These are phyloP conservation scores for Helicoverpa assulta DNA, from an alignment of 2,888 invertebrate genomes.

Conservation along the genomic window DNA sequence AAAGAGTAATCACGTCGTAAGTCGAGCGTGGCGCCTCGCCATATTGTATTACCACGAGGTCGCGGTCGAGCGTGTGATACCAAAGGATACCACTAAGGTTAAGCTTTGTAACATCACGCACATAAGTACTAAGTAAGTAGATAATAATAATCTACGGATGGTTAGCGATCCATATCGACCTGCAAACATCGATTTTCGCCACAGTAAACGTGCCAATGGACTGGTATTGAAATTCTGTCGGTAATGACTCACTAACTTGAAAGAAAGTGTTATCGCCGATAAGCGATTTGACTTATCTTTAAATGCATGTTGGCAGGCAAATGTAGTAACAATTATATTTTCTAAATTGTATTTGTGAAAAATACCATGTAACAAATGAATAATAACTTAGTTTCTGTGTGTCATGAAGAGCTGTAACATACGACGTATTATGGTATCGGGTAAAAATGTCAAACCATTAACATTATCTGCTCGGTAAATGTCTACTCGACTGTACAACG, in stretches of 20 bases:
- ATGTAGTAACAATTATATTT: not conserved
- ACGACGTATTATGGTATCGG: constrained; percentile 21
- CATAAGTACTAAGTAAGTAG: constrained; percentile 64
- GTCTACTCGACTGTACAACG: constrained; percentile 74
- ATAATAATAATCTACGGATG: constrained; percentile 33
- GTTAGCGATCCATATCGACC: constrained; percentile 1
- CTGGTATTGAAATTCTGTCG: constrained; percentile 38
- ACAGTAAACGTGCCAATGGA: constrained; percentile 53
- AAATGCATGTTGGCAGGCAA: constrained; percentile 23
- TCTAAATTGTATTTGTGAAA: not conserved
- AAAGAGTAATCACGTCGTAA: constrained; percentile 78
- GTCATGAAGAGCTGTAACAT: constrained; percentile 5
- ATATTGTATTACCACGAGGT: constrained; percentile 87
- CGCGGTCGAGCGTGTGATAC: constrained; percentile 81
- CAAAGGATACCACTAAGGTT: constrained; percentile 84
- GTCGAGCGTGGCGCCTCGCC: constrained; percentile 82
- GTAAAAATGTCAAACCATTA: constrained; percentile 32
- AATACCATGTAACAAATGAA: not conserved
- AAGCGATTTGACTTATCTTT: constrained; percentile 44
- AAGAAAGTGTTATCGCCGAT: constrained; percentile 49
- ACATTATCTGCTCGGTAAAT: constrained; percentile 48
- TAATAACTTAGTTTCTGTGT: not conserved
- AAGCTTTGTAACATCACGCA: constrained; percentile 79
- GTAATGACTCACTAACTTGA: constrained; percentile 46
- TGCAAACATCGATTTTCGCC: constrained; percentile 30